A percentile compares a stretch with the other conserved stretches of the same genome.
phyloP scores from a whole-genome alignment of 2,113 vertebrate genomes.

The Fregetta grallaria region DNA sequence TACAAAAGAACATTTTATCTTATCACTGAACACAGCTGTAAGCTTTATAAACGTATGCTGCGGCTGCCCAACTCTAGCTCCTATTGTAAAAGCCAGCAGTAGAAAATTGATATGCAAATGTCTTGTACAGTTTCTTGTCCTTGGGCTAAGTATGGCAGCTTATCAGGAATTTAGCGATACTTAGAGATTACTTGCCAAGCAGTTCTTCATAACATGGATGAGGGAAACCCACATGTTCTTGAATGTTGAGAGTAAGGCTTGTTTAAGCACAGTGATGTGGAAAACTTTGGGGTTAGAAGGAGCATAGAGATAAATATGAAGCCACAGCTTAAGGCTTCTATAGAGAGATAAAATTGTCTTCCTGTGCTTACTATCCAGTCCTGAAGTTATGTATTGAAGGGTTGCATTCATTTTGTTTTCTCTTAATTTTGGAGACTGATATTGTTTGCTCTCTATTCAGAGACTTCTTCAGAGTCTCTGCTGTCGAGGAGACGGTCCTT shows the following conservation, averaged over 20 bases:
- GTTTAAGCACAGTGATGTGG: background rate
- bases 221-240: background rate
- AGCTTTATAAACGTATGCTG: background rate
- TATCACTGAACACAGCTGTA: constrained; percentile 40
- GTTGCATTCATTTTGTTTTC: background rate
- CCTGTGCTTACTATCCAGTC: background rate
- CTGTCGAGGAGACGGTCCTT: background rate
- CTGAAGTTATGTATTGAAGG: background rate
- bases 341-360: background rate
- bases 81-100: background rate
- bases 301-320: background rate
- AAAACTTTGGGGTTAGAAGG: background rate
- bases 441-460: background rate
- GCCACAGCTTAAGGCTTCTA: background rate
- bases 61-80: background rate
- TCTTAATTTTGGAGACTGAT: background rate
- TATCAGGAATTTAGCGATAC: constrained; percentile 33
- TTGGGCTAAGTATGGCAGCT: constrained; percentile 10
- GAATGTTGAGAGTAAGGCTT: background rate
- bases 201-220: background rate
- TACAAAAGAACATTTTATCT: constrained; percentile 40
- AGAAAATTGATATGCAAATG: constrained; percentile 54
- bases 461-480: background rate
- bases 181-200: background rate
- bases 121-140: constrained; percentile 16